Percentiles rank a stretch among this genome's conserved stretches.
Evolutionary conservation across 2,888 invertebrate species (phyloP).

Genomic region (Eupithecia inturbata): DNA sequence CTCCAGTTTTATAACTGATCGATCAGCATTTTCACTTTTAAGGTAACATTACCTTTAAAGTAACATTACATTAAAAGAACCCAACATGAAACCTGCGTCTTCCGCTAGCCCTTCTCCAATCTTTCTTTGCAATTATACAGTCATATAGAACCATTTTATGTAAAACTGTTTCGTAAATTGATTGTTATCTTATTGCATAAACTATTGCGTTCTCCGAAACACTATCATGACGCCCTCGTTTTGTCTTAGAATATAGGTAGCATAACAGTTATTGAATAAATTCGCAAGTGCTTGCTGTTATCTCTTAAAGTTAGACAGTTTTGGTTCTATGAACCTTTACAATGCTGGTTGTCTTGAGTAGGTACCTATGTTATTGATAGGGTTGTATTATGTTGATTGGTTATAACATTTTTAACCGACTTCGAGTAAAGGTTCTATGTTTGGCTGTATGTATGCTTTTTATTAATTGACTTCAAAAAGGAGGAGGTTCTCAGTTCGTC

Average conservation of each 20-base stretch:
- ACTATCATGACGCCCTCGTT: constrained; percentile 16
- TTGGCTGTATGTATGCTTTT: too few species aligned
- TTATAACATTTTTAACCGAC: too few species aligned
- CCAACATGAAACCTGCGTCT: background rate
- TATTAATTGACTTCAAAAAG: background rate
- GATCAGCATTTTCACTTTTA: too few species aligned
- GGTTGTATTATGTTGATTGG: background rate
- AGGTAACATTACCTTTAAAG: too few species aligned
- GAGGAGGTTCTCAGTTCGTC: too few species aligned
- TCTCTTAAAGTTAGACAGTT: constrained; percentile 13
- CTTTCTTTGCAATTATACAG: background rate
- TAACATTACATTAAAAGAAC: too few species aligned
- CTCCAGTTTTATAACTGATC: background rate
- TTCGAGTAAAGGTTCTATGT: too few species aligned
- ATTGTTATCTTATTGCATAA: constrained; percentile 32
- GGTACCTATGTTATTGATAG: background rate
- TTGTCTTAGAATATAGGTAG: constrained; percentile 16
- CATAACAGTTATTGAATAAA: constrained; percentile 23
- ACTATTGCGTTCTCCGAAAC: constrained; percentile 27
- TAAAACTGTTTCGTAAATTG: constrained; percentile 28
- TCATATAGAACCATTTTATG: constrained; percentile 17
- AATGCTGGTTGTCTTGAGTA: constrained; percentile 12
- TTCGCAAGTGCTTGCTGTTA: constrained; percentile 18
- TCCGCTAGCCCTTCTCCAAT: background rate
- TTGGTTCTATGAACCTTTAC: constrained; percentile 24